phyloP scores from a whole-genome alignment of 1,140 invertebrate genomes.

The Manduca sexta region DNA sequence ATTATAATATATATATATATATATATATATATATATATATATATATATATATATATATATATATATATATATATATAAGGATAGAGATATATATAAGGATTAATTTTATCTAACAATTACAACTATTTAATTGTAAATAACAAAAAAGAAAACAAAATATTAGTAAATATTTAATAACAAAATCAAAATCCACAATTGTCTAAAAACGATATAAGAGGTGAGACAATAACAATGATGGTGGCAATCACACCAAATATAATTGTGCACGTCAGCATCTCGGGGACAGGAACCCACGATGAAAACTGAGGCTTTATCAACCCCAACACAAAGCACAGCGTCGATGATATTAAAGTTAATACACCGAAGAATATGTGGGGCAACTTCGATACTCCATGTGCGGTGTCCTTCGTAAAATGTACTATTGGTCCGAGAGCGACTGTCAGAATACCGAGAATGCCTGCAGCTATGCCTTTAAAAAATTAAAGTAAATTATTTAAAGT shows the following conservation, averaged over 20 bases:
- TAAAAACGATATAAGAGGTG: neutral
- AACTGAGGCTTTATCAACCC: conserved; percentile 25
- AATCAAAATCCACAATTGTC: too few species aligned
- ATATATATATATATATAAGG: too few species aligned
- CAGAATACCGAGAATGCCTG: conserved; percentile 6
- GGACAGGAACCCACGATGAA: conserved; percentile 20
- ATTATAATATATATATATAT: too few species aligned
- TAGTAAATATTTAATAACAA: too few species aligned
- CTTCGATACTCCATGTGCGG: neutral
- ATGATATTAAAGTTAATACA: conserved; percentile 16
- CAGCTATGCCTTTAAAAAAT: conserved; percentile 24
- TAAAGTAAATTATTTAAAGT: too few species aligned
- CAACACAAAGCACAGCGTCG: conserved; percentile 29
- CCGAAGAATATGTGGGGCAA: conserved; percentile 22
- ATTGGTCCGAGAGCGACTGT: conserved; percentile 10
- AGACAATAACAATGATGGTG: conserved; percentile 14
- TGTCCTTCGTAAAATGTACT: conserved; percentile 7
- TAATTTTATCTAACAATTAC: too few species aligned
- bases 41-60: too few species aligned
- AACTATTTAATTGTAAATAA: too few species aligned
- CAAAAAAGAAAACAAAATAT: too few species aligned
- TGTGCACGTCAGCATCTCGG: conserved; percentile 21
- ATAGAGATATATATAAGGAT: too few species aligned
- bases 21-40: too few species aligned
- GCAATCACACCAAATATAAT: conserved; percentile 27